Conservation (phyloP, 1,140 invertebrate species). For the Coptotermes formosanus region DNA sequence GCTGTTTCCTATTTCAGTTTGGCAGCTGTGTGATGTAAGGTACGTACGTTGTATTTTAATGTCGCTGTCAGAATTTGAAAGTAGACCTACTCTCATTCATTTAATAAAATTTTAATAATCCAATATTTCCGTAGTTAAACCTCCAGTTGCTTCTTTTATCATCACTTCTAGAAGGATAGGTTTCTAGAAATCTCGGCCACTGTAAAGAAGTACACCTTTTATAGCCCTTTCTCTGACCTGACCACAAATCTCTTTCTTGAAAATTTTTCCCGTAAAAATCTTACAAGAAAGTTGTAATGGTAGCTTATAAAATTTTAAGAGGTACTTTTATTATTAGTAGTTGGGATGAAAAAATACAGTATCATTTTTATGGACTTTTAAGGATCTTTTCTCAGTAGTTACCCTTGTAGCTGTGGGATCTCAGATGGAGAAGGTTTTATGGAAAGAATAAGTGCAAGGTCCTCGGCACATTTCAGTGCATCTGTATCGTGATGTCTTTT, state of each 20-base stretch:
- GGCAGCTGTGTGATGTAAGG: too few relatives aligned
- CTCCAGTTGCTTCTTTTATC: too few relatives aligned
- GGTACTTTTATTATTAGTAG: not conserved
- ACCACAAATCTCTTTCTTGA: not conserved
- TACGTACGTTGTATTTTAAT: too few relatives aligned
- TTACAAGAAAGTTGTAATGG: constrained; percentile 1
- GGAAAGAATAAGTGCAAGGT: not conserved
- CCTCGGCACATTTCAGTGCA: not conserved
- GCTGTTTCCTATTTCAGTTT: too few relatives aligned
- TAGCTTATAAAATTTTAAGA: constrained; percentile 1
- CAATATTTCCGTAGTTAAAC: too few relatives aligned
- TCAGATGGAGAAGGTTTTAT: not conserved
- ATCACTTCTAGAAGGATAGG: too few relatives aligned
- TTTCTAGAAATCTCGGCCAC: too few relatives aligned
- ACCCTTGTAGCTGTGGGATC: not conserved
- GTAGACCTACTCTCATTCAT: too few relatives aligned
- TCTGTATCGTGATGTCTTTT: not conserved
- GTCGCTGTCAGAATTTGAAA: too few relatives aligned
- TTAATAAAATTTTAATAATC: too few relatives aligned
- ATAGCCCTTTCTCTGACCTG: too few relatives aligned
- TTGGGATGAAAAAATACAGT: not conserved
- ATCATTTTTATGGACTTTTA: not conserved
- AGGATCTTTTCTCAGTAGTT: not conserved
- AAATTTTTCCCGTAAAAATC: not conserved
- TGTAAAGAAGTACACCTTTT: too few relatives aligned